Evolutionary conservation across 2,888 invertebrate species (phyloP).

Genomic region (Heteropelma amictum): DNA sequence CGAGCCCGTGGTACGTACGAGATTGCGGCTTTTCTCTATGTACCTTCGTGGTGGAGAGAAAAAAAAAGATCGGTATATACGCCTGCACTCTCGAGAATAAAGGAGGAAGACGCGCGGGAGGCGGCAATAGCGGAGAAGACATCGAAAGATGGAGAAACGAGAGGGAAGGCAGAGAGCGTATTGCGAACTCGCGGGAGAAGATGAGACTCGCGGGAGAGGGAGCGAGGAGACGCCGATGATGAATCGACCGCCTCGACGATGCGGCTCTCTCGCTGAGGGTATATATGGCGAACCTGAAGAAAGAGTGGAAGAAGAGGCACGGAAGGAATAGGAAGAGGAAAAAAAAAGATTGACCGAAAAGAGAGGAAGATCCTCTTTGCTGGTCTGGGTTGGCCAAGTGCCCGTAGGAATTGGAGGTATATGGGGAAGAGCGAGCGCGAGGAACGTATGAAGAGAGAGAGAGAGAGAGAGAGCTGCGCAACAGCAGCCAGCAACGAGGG

Average conservation of each 20-base stretch:
- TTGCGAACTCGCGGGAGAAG: background rate
- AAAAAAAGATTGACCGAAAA: constrained; percentile 44
- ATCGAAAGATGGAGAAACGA: constrained; percentile 37
- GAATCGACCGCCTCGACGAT: constrained; percentile 67
- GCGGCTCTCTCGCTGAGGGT: constrained; percentile 49
- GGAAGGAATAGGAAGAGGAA: constrained; percentile 30
- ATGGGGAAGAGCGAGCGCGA: constrained; percentile 16
- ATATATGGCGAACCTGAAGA: constrained; percentile 55
- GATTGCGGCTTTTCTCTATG: constrained; percentile 48
- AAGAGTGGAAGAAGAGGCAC: constrained; percentile 44
- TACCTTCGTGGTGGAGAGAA: constrained; percentile 12
- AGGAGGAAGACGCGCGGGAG: constrained; percentile 33
- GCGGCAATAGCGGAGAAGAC: constrained; percentile 45
- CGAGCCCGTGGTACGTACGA: constrained; percentile 27
- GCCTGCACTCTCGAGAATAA: too few relatives aligned
- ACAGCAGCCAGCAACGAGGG: constrained; percentile 52
- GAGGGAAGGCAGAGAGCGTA: constrained; percentile 21
- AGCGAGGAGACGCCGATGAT: constrained; percentile 70
- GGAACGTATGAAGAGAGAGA: constrained; percentile 16
- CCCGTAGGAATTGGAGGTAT: constrained; percentile 34
- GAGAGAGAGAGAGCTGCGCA: constrained; percentile 44
- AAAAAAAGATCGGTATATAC: constrained; percentile 1
- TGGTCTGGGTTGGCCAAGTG: constrained; percentile 47
- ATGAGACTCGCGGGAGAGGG: constrained; percentile 59
- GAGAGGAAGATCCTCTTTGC: constrained; percentile 37